Base-by-base conservation (phyloP, 2,888 invertebrate species). In the Cephonodes hylas region DNA sequence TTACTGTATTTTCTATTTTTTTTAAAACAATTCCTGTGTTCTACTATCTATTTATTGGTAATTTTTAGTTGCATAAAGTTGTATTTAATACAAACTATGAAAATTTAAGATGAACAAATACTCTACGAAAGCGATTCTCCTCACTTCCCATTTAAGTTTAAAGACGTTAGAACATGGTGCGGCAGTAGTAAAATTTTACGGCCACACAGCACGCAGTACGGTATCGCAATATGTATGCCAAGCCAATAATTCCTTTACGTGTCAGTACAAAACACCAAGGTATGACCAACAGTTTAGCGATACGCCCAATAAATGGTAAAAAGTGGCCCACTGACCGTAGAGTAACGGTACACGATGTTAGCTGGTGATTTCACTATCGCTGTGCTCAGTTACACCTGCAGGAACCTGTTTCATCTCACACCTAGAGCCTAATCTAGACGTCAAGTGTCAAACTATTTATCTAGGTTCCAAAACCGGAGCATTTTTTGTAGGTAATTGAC, bases 271-370 rank as follows among this genome's bases (percentile, higher is more conserved):
- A 57, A 60, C 60, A 60, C 22, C 38, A 59, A 46, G 46, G 57
- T 60, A 56, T 60, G 59, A 63, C 44, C 34, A 38, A 81, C 77
- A 74, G 75, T 81, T 76, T 74, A 81, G 73, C 78, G 78, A 77
- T 80, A 81, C 81, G 73, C 80, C 80, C 81, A 84, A 84, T 85
- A 85, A 83, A 82, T 84, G 77, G 80, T 84, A 86, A 88, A 89
- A 91, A 89, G 83, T 90, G 86, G 84, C 85, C 85, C 86, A 88
- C 84, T 85, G 84, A 82, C 88, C 85, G 80, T 70, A 61, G 62
- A 66, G 69, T 89, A 89, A 90, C 89, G 89, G 89, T 85, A 86
- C 70, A 71, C 18, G 27, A 65, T 65, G 68, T 75, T 74, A 70
- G 65, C 74, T 71, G 66, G 66, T 66, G 80, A 79, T 85, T 85